Evolutionary conservation across 2,113 vertebrate genomes (phyloP).

Genomic region (Tupaia tana): DNA sequence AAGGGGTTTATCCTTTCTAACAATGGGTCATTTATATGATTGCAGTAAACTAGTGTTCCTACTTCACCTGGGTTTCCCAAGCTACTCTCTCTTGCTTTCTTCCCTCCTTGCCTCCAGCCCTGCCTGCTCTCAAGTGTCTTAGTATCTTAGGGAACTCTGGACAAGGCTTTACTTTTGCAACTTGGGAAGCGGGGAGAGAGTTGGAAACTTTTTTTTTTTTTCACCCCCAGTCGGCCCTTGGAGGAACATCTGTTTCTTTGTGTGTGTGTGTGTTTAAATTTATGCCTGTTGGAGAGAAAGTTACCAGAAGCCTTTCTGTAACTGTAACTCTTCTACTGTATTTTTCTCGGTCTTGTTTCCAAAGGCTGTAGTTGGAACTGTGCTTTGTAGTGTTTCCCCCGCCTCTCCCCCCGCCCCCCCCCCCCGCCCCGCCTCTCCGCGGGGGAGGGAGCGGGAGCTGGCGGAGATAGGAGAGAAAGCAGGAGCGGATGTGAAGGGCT

Average conservation of each 20-base stretch:
- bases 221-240: constrained; percentile 65
- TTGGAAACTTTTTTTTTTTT: constrained; percentile 57
- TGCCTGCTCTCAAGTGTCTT: constrained; percentile 21
- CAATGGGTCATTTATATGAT: constrained; percentile 74
- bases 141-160: constrained; percentile 61
- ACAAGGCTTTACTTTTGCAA: constrained; percentile 71
- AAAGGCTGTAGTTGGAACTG: constrained; percentile 73
- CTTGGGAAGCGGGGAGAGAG: constrained; percentile 55
- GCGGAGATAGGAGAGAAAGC: constrained; percentile 76
- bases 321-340: constrained; percentile 82
- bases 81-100: constrained; percentile 24
- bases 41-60: constrained; percentile 72
- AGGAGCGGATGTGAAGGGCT: constrained; percentile 82
- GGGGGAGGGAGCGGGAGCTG: constrained; percentile 71
- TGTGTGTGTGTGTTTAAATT: constrained; percentile 74
- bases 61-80: constrained; percentile 72
- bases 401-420: background rate
- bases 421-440: background rate
- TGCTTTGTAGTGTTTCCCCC: constrained; percentile 73
- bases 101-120: background rate
- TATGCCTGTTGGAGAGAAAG: constrained; percentile 80
- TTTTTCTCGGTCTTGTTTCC: constrained; percentile 78
- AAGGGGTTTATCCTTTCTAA: constrained; percentile 78
- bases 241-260: constrained; percentile 80
- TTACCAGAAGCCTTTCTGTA: constrained; percentile 80